Base-by-base conservation (phyloP, 2,113 vertebrate genomes). In the Columbina picui region DNA sequence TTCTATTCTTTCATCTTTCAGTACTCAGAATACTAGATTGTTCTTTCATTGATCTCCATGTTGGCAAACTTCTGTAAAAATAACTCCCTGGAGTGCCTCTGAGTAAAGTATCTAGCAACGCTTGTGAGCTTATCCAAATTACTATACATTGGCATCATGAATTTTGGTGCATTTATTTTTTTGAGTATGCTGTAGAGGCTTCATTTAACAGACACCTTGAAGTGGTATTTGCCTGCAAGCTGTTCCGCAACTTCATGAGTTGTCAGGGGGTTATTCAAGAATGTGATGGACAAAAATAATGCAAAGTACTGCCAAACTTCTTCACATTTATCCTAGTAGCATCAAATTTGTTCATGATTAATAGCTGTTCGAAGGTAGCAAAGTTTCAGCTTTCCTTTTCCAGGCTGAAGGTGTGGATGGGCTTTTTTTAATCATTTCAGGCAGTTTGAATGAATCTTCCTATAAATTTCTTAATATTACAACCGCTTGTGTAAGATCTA, bases 21-120 rank as follows among this genome's bases (percentile, higher is more conserved):
- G 21, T 69, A 68, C 49, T 7, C 45, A 89, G 12, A 74, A 23
- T 26, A 41, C n/a, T 53, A 71, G 26, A 38, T 45, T 57, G 17
- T 67, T 67, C 55, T 77, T 80, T 64, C 27, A 10, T 63, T 87
- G 55, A 21, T 86, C 75, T 93, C 75, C n/a, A 8, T 34, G 57
- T 39, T 78, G 73, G 87, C 64, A 78, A 61, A 79, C 27, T 70
- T 84, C 21, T 47, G 70, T 77, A 69, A 73, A 91, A 83, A 47
- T 52, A 91, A 26, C 39, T 68, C 68, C 39, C 63, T 92, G 90
- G 90, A 53, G 87, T 87, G 36, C 65, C 89, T 96, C 83, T 84
- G 68, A 67, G 47, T 32, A 83, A 69, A 69, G 6, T 15, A 16
- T 30, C 88, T 50, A 79, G 82, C 82, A 47, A 41, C 52, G 73